Conservation (phyloP, 2,797 vertebrate species). For the Glyptemys insculpta region DNA sequence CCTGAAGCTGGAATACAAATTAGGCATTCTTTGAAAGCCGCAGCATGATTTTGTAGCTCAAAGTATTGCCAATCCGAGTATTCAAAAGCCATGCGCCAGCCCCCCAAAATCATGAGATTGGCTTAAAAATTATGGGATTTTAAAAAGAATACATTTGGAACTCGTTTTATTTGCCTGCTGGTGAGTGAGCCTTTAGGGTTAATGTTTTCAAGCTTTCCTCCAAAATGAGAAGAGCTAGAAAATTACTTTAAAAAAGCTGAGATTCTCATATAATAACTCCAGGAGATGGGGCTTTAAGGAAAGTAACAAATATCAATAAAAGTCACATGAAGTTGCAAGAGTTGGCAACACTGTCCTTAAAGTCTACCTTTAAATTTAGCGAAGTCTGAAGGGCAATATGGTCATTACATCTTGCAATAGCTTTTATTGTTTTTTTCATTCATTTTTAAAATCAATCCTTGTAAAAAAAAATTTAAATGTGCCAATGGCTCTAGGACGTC, state of each 20-base stretch:
- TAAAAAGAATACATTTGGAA: neutral
- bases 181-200: constrained; percentile 2
- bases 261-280: neutral
- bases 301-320: neutral
- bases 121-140: neutral
- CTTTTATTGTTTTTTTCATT: neutral
- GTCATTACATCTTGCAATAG: accelerated
- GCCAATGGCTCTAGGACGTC: neutral
- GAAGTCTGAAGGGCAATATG: neutral
- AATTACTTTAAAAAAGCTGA: neutral
- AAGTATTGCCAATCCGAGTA: constrained; percentile 23
- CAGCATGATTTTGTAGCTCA: constrained; percentile 30
- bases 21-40: neutral
- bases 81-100: constrained; percentile 24
- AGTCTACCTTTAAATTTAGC: neutral
- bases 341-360: neutral
- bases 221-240: neutral
- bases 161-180: neutral
- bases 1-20: constrained; percentile 8
- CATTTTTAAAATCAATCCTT: neutral
- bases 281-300: neutral
- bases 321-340: neutral
- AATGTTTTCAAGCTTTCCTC: neutral
- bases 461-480: neutral
- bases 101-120: constrained; percentile 34